Conservation (phyloP, 1,140 invertebrate genomes). For the Achroia grisella region DNA sequence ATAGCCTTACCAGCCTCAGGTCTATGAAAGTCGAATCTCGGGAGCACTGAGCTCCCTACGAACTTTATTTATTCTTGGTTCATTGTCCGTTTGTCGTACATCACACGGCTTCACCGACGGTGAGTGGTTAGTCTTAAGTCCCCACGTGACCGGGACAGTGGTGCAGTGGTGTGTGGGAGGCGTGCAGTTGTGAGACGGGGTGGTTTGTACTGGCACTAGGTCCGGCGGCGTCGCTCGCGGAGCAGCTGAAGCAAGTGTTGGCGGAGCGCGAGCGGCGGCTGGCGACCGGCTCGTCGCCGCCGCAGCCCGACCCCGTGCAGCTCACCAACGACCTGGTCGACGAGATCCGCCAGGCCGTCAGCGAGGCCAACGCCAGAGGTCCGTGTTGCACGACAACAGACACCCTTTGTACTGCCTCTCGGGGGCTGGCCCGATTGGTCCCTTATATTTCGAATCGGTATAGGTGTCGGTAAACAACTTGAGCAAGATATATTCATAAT, state of each 20-base stretch:
- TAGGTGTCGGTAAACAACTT: too few species aligned
- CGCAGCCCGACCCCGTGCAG: constrained; percentile 59
- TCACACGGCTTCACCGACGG: too few species aligned
- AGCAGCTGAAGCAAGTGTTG: constrained; percentile 88
- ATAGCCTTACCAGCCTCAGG: too few species aligned
- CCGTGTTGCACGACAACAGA: background rate
- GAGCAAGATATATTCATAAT: too few species aligned
- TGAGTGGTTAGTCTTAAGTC: background rate
- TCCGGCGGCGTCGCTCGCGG: constrained; percentile 83
- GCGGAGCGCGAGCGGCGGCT: constrained; percentile 82
- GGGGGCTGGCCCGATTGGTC: too few species aligned
- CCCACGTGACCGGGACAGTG: background rate
- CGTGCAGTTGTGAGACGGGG: background rate
- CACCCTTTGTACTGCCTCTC: background rate
- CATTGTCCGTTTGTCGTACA: too few species aligned
- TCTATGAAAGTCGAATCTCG: too few species aligned
- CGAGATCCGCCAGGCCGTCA: constrained; percentile 88
- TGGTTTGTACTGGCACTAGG: constrained; percentile 45
- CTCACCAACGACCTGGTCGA: constrained; percentile 86
- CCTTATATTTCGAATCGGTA: too few species aligned
- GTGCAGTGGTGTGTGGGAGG: background rate
- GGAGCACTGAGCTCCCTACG: too few species aligned
- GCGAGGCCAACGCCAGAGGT: constrained; percentile 88
- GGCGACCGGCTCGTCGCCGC: constrained; percentile 70
- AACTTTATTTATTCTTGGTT: too few species aligned